Evolutionary conservation across 2,888 invertebrate genomes (phyloP).

Genomic region (Arge pagana): DNA sequence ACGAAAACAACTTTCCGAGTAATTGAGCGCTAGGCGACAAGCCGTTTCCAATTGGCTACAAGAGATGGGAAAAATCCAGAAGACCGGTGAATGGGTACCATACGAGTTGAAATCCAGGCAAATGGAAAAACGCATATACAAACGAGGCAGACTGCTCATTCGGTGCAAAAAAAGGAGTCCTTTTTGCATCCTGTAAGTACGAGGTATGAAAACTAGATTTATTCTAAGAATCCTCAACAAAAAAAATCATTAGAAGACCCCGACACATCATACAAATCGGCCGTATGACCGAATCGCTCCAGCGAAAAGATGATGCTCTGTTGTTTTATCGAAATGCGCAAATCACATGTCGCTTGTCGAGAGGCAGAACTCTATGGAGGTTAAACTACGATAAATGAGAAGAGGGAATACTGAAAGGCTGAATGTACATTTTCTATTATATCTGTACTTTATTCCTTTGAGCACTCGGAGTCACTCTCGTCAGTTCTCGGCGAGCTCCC

Average conservation of each 20-base stretch:
- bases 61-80: constrained; percentile 5
- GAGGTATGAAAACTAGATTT: constrained; percentile 28
- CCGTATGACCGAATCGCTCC: constrained; percentile 27
- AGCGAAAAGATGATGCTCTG: constrained; percentile 23
- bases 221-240: constrained; percentile 25
- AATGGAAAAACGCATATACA: background rate
- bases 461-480: too few relatives aligned
- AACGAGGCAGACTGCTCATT: too few relatives aligned
- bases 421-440: too few relatives aligned
- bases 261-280: constrained; percentile 24
- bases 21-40: background rate
- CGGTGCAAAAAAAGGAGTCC: too few relatives aligned
- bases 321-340: too few relatives aligned
- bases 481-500: too few relatives aligned
- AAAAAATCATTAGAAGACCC: constrained; percentile 26
- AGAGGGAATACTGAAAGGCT: too few relatives aligned
- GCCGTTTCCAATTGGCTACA: background rate
- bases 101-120: background rate
- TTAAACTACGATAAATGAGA: too few relatives aligned
- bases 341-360: too few relatives aligned
- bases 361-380: too few relatives aligned
- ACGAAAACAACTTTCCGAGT: constrained; percentile 1
- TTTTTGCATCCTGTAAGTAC: constrained; percentile 30
- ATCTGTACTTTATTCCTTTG: too few relatives aligned
- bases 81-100: background rate